Evolutionary conservation across 2,797 vertebrate genomes (phyloP).

Genomic region (Myotis planiceps): DNA sequence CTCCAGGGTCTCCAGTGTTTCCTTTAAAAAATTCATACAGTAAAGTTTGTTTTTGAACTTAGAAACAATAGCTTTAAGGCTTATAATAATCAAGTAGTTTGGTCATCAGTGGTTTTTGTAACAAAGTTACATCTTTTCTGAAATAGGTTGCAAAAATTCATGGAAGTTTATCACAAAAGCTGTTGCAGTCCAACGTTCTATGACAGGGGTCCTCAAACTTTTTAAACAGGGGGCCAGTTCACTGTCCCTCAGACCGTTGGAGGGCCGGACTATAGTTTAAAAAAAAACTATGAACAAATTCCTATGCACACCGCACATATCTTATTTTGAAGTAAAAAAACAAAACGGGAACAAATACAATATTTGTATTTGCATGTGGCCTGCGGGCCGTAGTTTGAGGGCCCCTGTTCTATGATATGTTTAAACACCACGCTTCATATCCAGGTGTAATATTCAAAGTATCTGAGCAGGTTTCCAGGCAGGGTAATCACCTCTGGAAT

Average conservation of each 20-base stretch:
- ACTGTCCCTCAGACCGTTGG: no score
- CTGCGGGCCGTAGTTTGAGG: no score
- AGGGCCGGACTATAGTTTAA: no score
- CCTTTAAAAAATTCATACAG: background rate
- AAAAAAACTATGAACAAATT: no score
- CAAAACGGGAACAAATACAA: no score
- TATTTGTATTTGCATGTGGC: no score
- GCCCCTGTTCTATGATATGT: background rate
- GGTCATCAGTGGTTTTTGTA: background rate
- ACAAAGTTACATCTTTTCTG: background rate
- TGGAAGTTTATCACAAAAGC: background rate
- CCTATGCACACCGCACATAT: no score
- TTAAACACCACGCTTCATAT: background rate
- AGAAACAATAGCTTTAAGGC: background rate
- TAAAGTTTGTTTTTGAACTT: conserved; percentile 5
- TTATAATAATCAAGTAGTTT: background rate
- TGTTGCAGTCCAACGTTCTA: background rate
- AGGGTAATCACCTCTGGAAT: background rate
- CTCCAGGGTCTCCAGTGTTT: background rate
- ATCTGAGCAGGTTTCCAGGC: background rate
- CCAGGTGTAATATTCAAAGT: background rate
- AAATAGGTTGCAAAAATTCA: background rate
- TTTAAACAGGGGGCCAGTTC: no score
- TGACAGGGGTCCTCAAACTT: no score
- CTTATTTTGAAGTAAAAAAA: no score